phyloP scores from a whole-genome alignment of 2,113 vertebrate genomes.

The Pachycephala philippinensis region DNA sequence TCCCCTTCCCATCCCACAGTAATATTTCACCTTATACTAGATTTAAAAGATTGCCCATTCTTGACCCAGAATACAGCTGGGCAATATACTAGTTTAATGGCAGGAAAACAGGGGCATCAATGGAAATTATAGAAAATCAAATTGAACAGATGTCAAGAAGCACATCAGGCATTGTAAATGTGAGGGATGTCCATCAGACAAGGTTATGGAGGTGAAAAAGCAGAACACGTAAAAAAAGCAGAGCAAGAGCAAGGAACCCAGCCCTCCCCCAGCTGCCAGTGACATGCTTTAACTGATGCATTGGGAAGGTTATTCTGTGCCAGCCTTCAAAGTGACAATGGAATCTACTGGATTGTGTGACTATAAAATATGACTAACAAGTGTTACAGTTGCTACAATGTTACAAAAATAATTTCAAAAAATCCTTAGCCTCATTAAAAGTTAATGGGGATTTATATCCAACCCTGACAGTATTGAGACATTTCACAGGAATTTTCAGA shows the following conservation, averaged over 20 bases:
- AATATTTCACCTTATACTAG: constrained; percentile 65
- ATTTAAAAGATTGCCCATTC: constrained; percentile 63
- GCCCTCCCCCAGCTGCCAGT: neutral
- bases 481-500: neutral
- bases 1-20: constrained; percentile 19
- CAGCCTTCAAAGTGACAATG: neutral
- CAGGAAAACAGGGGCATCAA: constrained; percentile 62
- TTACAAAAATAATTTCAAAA: neutral
- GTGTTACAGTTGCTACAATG: neutral
- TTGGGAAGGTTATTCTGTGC: neutral
- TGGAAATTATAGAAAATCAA: constrained; percentile 68
- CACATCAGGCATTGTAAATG: constrained; percentile 62
- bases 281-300: neutral
- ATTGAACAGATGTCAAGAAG: constrained; percentile 66
- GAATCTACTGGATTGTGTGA: neutral
- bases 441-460: neutral
- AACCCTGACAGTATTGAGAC: neutral
- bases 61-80: constrained; percentile 63
- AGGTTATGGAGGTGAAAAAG: constrained; percentile 61
- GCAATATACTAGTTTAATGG: constrained; percentile 61
- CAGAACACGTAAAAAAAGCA: neutral
- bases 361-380: neutral
- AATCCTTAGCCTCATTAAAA: neutral
- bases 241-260: neutral
- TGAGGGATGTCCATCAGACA: constrained; percentile 53